Evolutionary conservation across 2,797 vertebrate genomes (phyloP), one percentile per base, ranked within the genome.

Genomic region (Poecilia picta): DNA sequence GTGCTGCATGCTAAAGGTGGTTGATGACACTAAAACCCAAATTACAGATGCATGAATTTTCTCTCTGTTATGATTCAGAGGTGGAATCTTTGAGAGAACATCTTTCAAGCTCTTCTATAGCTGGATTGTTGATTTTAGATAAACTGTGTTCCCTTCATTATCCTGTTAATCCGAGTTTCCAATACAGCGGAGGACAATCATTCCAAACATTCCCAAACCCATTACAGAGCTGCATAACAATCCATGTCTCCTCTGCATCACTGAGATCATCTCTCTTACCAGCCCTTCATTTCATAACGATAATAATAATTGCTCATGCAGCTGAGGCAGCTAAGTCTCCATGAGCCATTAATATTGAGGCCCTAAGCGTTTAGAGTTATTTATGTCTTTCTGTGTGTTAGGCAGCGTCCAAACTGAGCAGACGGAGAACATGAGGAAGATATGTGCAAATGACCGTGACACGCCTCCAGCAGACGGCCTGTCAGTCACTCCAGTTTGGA

Each of bases 271-370:
- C 46, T 80, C 70, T 31, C 73, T 79, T 79, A 36, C 45, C 28
- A 81, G 72, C 76, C 72, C 84, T 80, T 78, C 31, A 36, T 92
- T 90, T 92, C 87, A 85, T 89, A 86, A 88, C 88, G 49, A 73
- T 74, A 51, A 72, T 76, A 91, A 89, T 86, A 89, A 91, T 84
- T 91, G 83, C 87, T 81, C 28, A 53, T 85, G 76, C 57, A 77
- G 75, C 85, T 55, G 82, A 93, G 90, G 90, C 91, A 92, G 90
- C 86, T 91, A 91, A 92, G 88, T 92, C 90, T 78, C 88, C 76
- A 88, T 93, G 89, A 94, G 93, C 92, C 90, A 91, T 89, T 89
- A 91, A 92, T 92, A 91, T 89, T 83, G 83, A 89, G 85, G 85
- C 89, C 91, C 75, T 78, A 66, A 89, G 90, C 82, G 7, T 75